A percentile compares a stretch with the other conserved stretches of the same genome.
Conservation (phyloP, 2,888 invertebrate genomes). For the Automeris io region DNA sequence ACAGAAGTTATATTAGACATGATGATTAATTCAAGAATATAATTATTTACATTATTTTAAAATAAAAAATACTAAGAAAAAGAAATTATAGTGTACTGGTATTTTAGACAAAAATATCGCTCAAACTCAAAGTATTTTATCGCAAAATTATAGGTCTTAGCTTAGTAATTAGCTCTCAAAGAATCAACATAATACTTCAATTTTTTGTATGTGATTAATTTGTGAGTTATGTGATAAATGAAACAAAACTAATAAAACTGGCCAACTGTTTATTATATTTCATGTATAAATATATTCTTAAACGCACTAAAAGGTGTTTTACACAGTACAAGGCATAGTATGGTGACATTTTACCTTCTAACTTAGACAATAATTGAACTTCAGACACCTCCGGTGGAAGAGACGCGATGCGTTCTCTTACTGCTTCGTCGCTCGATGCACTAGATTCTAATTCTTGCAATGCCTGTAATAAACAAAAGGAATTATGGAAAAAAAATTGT, state of each 20-base stretch:
- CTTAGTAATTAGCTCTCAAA: no score
- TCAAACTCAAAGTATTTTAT: no score
- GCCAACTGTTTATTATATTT: conserved; percentile 10
- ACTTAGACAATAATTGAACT: conserved; percentile 88
- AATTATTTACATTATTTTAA: no score
- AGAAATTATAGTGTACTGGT: no score
- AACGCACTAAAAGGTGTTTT: conserved; percentile 12
- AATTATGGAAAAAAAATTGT: no score
- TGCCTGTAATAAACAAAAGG: conserved; percentile 60
- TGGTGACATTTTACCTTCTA: conserved; percentile 80
- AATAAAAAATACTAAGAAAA: no score
- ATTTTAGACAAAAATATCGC: no score
- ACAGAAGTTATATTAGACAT: no score
- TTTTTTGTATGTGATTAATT: background rate
- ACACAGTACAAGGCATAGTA: conserved; percentile 22
- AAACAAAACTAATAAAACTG: conserved; percentile 18
- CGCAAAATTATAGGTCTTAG: no score
- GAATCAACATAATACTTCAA: no score
- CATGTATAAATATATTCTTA: conserved; percentile 9
- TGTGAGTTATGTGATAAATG: conserved; percentile 16
- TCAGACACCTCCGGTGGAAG: conserved; percentile 97
- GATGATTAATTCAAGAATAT: no score
- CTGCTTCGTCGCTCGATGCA: conserved; percentile 95
- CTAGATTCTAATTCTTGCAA: conserved; percentile 93
- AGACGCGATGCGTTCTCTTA: conserved; percentile 94